These are phyloP conservation scores for Microplitis mediator DNA, from an alignment of 1,140 invertebrate species.

Conservation along the genomic window DNA sequence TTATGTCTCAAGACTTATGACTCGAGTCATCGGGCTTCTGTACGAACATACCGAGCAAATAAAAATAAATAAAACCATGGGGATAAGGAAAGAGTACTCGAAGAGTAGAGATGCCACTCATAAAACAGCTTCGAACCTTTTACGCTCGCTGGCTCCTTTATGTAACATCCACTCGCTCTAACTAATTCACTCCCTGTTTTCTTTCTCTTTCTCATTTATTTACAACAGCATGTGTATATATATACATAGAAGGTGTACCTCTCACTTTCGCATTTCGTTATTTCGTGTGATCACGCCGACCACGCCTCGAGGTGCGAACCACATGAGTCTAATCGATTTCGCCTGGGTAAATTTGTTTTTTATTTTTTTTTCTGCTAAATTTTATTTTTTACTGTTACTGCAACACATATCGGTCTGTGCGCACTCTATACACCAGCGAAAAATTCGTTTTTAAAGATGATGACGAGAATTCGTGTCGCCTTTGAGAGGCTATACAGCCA, in stretches of 20 bases:
- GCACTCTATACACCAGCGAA: neutral
- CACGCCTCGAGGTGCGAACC: slow-evolving; percentile 28
- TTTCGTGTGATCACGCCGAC: slow-evolving; percentile 27
- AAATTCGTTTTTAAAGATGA: slow-evolving; percentile 26
- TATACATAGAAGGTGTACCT: neutral
- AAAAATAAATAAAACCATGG: no score
- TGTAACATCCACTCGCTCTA: no score
- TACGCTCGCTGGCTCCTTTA: no score
- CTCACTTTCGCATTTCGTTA: slow-evolving; percentile 21
- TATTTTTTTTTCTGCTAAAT: neutral
- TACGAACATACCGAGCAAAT: no score
- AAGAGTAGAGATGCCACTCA: no score
- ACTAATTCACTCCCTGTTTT: slow-evolving; percentile 8
- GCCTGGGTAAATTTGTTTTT: slow-evolving; percentile 9
- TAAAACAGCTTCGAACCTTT: no score
- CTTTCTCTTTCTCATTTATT: slow-evolving; percentile 1
- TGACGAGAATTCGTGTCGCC: slow-evolving; percentile 27
- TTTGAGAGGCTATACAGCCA: slow-evolving; percentile 16
- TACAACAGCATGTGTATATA: no score
- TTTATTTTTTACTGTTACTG: neutral
- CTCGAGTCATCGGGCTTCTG: slow-evolving; percentile 19
- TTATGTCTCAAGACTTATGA: neutral
- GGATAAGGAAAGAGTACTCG: no score
- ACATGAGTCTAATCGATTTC: slow-evolving; percentile 29
- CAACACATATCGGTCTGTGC: neutral